Evolutionary conservation across 1,140 invertebrate species (phyloP), one percentile per base, ranked within the genome.

Genomic region (Meloidogyne hapla): DNA sequence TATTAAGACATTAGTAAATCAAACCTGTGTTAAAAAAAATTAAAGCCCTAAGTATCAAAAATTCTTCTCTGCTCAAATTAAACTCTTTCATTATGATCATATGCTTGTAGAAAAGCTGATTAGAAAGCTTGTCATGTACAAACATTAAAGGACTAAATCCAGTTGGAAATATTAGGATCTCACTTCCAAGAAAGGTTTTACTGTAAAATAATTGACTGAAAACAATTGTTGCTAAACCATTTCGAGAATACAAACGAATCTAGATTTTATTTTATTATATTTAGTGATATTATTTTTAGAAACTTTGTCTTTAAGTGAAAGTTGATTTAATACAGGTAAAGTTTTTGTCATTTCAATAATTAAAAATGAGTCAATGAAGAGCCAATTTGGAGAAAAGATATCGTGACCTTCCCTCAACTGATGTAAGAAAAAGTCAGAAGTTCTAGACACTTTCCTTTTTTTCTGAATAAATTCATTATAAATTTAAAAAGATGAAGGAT

Each of bases 131-230:
- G 1, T 18, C 2, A n/a, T 67, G 18, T 4, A 15, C 9, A 6
- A 42, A 6, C 13, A 65, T 15, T 56, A 23, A 67, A 42, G 65
- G 65, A 42, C 21, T 67, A 42, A 67, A 67, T 33, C 65, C 65
- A 42, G 6, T 21, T 4, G 65, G 65, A 15, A 67, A 67, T 18
- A 67, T 67, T 8, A 67, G 21, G 8, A 42, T 67, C 21, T 62
- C 69, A 8, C 21, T 48, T 18, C 12, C 23, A 6, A n/a, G 48
- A 56, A 26, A 25, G 15, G 5, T 13, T 33, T 4, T 15, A 45
- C 69, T 70, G 33, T 70, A 70, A 45, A 63, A 70, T 42, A 42
- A 62, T 45, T 70, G 69, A 26, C 40, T 13, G 25, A 70, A 70
- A 26, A 70, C 40, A 23, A 56, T 38, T 26, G 40, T 23, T 42